Evolutionary conservation across 2,888 invertebrate genomes (phyloP).

Genomic region (Linyphia triangularis): DNA sequence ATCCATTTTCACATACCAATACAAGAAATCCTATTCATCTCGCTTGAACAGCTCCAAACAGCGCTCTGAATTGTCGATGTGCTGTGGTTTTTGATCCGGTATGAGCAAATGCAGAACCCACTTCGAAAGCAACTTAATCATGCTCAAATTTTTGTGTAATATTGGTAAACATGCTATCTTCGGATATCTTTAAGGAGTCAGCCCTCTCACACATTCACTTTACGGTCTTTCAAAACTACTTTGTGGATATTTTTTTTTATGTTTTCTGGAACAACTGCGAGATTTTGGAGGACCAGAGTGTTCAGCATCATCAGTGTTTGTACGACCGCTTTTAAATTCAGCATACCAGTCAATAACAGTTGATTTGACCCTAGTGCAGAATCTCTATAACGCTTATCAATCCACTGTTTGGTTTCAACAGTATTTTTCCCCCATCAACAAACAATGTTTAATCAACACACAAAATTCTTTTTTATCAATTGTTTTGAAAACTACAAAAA

Average conservation of each 20-base stretch:
- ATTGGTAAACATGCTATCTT: constrained; percentile 25
- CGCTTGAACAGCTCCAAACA: constrained; percentile 7
- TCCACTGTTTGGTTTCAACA: too few relatives aligned
- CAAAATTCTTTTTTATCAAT: constrained; percentile 18
- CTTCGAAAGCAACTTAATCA: constrained; percentile 15
- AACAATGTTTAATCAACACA: too few relatives aligned
- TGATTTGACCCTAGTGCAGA: not conserved
- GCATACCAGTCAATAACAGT: too few relatives aligned
- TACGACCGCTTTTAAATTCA: too few relatives aligned
- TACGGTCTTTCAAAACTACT: constrained; percentile 13
- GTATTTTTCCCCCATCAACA: too few relatives aligned
- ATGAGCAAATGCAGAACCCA: constrained; percentile 9
- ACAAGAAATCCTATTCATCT: too few relatives aligned
- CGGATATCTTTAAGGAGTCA: not conserved
- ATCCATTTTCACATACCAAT: too few relatives aligned
- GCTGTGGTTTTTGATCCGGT: not conserved
- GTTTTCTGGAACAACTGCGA: constrained; percentile 25
- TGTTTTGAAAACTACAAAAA: constrained; percentile 30
- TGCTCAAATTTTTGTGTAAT: constrained; percentile 8
- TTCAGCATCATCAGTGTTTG: too few relatives aligned
- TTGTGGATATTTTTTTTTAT: constrained; percentile 19
- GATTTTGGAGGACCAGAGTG: not conserved
- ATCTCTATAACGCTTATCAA: too few relatives aligned
- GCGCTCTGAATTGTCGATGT: not conserved
- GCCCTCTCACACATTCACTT: constrained; percentile 14